Conservation (phyloP, 1,140 invertebrate genomes). For the Nephila pilipes region DNA sequence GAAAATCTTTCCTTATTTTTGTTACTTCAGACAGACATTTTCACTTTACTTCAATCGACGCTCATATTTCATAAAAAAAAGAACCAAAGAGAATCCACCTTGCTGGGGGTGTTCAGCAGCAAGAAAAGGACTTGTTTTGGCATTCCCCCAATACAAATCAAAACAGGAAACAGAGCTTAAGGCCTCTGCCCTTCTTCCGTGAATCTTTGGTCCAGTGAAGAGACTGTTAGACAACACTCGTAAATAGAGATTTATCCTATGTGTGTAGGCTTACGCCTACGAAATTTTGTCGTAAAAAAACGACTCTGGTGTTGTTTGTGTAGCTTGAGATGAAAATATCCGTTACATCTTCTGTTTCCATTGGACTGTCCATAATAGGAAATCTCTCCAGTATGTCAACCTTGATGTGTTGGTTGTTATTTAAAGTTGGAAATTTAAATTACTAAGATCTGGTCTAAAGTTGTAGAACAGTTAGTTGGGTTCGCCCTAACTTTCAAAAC, state of each 20-base stretch:
- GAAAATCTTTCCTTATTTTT: background rate
- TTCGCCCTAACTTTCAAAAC: too few relatives aligned
- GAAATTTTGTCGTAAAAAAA: background rate
- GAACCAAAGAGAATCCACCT: background rate
- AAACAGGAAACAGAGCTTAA: slow-evolving; percentile 55
- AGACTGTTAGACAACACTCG: background rate
- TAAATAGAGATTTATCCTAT: background rate
- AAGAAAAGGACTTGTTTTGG: slow-evolving; percentile 15
- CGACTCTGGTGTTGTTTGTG: background rate
- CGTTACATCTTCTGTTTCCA: background rate
- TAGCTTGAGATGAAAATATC: background rate
- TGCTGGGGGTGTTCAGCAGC: background rate
- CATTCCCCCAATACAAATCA: slow-evolving; percentile 62
- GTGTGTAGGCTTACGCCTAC: slow-evolving; percentile 14
- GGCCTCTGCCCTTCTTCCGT: slow-evolving; percentile 14
- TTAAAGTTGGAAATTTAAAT: background rate
- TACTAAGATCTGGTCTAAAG: background rate
- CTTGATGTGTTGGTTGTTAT: background rate
- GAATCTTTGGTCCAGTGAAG: background rate
- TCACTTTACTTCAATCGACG: slow-evolving; percentile 4
- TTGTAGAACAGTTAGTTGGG: too few relatives aligned
- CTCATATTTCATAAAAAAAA: background rate
- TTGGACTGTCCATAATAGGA: background rate
- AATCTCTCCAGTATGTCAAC: background rate
- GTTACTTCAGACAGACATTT: background rate